These are phyloP conservation scores for Ceyx melanurus DNA, from an alignment of 2,113 vertebrate genomes.

Conservation along the genomic window DNA sequence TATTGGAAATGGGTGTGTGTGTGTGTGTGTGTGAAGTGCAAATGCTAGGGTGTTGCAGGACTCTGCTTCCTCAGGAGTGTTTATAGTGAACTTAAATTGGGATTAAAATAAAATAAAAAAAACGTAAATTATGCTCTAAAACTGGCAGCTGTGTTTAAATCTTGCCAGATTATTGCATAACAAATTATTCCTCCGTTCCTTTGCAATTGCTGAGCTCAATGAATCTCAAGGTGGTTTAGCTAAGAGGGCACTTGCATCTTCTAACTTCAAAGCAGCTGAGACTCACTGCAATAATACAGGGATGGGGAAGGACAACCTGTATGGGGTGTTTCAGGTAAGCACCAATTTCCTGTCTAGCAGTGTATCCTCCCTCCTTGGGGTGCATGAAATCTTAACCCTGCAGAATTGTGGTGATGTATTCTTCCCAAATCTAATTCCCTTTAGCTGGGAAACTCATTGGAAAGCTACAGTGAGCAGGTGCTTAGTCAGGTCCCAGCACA, in stretches of 20 bases:
- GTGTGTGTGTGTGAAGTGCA: neutral
- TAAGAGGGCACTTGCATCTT: neutral
- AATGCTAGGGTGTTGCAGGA: neutral
- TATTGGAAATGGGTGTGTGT: neutral
- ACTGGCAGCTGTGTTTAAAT: constrained; percentile 14
- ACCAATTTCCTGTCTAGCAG: neutral
- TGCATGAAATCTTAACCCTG: neutral
- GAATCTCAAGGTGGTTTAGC: neutral
- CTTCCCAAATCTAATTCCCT: neutral
- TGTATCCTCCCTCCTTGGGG: neutral
- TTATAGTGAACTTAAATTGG: neutral
- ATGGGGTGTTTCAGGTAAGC: neutral
- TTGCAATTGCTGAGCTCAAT: neutral
- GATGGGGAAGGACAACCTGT: neutral
- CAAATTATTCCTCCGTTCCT: neutral
- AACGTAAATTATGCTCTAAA: neutral
- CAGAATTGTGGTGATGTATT: neutral
- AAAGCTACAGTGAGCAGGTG: neutral
- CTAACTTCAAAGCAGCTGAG: neutral
- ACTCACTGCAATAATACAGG: neutral
- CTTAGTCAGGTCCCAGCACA: neutral
- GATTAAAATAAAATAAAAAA: neutral
- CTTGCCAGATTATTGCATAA: constrained; percentile 1
- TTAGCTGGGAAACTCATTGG: neutral
- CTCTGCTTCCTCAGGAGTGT: neutral